A percentile compares a stretch with the other conserved stretches of the same genome.
phyloP scores from a whole-genome alignment of 2,888 invertebrate genomes.

The Caenorhabditis angaria region DNA sequence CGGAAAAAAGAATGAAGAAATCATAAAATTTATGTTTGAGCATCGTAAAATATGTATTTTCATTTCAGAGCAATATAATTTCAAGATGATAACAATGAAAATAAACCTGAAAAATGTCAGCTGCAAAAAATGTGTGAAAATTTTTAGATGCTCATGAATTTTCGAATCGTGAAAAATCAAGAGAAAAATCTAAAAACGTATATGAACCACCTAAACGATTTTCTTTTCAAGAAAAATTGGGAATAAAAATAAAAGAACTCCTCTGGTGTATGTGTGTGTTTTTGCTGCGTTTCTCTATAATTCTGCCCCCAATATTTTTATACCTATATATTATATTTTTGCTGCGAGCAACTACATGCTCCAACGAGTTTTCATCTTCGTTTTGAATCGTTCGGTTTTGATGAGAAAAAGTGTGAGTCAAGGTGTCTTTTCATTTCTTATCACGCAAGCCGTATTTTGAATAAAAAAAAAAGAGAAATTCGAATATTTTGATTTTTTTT shows the following conservation, averaged over 20 bases:
- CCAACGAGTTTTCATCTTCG: conserved; percentile 28
- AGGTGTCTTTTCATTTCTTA: conserved; percentile 10
- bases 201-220: not conserved
- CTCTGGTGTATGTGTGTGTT: not conserved
- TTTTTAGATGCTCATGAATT: too few species aligned
- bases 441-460: conserved; percentile 3
- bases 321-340: conserved; percentile 1
- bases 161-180: too few species aligned
- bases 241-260: conserved; percentile 4
- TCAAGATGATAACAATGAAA: too few species aligned
- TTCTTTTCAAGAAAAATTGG: not conserved
- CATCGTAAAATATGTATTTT: not conserved
- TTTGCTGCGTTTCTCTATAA: conserved; percentile 1
- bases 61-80: not conserved
- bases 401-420: conserved; percentile 6
- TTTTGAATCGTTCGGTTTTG: conserved; percentile 30
- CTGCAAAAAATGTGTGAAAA: not conserved
- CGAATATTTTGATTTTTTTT: too few species aligned
- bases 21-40: not conserved
- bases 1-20: not conserved
- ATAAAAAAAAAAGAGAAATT: too few species aligned
- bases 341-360: conserved; percentile 32
- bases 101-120: conserved; percentile 4
- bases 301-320: conserved; percentile 2
- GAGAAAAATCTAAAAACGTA: not conserved